Conservation (phyloP, 2,888 invertebrate genomes). For the Melieria crassipennis region DNA sequence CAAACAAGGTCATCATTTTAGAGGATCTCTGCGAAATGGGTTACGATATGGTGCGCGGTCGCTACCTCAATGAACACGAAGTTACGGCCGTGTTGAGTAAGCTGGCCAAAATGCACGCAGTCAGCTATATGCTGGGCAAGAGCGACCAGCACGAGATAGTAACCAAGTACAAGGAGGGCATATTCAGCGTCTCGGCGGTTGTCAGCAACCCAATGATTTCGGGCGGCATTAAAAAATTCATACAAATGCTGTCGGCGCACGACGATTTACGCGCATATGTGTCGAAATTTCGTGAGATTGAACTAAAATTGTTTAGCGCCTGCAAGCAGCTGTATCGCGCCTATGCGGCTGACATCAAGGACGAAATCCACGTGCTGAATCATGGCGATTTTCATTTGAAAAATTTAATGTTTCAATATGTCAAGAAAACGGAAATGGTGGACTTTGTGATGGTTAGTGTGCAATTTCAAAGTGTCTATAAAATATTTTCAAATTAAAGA, state of each 20-base stretch:
- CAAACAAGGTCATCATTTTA: conserved; percentile 40
- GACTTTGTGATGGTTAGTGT: conserved; percentile 38
- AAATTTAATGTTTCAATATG: conserved; percentile 51
- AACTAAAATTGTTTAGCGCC: conserved; percentile 26
- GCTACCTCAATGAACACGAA: conserved; percentile 39
- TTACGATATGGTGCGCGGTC: conserved; percentile 32
- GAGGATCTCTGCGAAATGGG: conserved; percentile 36
- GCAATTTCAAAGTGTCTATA: background rate
- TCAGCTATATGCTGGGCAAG: conserved; percentile 39
- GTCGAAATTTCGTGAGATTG: conserved; percentile 45
- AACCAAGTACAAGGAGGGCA: conserved; percentile 28
- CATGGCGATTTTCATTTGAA: conserved; percentile 58
- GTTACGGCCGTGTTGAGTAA: conserved; percentile 39
- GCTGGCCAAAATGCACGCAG: conserved; percentile 44
- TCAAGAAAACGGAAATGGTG: conserved; percentile 33
- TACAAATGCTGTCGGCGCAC: conserved; percentile 38
- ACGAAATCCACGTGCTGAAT: conserved; percentile 47
- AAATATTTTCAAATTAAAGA: background rate
- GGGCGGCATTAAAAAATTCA: conserved; percentile 43
- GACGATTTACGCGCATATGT: conserved; percentile 41
- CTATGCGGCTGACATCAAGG: background rate
- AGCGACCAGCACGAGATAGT: conserved; percentile 31
- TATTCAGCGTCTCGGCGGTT: conserved; percentile 15
- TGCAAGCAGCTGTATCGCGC: conserved; percentile 32
- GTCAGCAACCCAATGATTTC: conserved; percentile 35